Evolutionary conservation across 2,888 invertebrate species (phyloP).

Genomic region (Coelinius sp.): DNA sequence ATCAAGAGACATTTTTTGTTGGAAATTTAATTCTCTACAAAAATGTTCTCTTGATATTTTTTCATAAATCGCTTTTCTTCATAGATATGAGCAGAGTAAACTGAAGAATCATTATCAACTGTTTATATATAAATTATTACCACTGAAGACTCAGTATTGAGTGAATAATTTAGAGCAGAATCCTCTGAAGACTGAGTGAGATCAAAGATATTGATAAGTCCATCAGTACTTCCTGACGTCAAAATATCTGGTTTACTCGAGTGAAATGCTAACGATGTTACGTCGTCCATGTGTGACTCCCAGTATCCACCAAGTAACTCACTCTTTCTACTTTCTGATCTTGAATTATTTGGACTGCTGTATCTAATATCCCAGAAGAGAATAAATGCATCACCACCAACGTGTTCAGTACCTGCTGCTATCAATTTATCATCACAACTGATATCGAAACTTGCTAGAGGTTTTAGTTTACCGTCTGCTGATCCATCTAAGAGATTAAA

Average conservation of each 20-base stretch:
- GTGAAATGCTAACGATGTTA: conserved; percentile 79
- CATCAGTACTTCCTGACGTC: conserved; percentile 86
- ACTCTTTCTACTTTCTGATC: conserved; percentile 56
- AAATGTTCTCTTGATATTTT: too few species aligned
- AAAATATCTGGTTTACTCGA: conserved; percentile 77
- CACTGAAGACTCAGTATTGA: conserved; percentile 86
- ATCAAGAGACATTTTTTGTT: too few species aligned
- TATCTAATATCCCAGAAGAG: conserved; percentile 85
- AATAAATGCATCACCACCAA: conserved; percentile 80
- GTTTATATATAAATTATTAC: conserved; percentile 63
- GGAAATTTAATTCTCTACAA: too few species aligned
- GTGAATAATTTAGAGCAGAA: conserved; percentile 82
- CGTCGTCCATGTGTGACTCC: conserved; percentile 87
- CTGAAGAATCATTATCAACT: too few species aligned
- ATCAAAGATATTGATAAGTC: conserved; percentile 88
- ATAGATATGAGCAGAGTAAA: too few species aligned
- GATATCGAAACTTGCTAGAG: conserved; percentile 82
- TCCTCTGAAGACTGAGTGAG: conserved; percentile 82
- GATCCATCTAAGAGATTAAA: conserved; percentile 61
- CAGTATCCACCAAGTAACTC: conserved; percentile 83
- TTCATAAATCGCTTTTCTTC: too few species aligned
- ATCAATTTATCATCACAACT: conserved; percentile 80
- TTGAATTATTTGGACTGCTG: conserved; percentile 62
- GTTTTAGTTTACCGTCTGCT: conserved; percentile 72
- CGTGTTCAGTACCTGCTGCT: conserved; percentile 82